These are phyloP conservation scores for Spilosoma lubricipeda DNA, from an alignment of 2,888 invertebrate genomes.

Conservation along the genomic window DNA sequence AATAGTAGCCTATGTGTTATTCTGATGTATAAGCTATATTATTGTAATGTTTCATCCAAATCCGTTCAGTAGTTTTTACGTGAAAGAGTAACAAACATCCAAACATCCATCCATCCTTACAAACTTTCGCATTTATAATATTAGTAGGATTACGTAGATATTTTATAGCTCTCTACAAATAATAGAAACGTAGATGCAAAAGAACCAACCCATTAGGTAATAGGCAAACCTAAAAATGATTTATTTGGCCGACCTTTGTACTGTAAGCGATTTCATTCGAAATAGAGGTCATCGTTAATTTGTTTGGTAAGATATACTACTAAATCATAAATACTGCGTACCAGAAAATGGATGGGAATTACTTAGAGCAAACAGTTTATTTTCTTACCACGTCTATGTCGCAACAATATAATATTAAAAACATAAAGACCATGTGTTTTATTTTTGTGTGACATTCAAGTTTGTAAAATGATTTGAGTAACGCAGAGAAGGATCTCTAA, in stretches of 20 bases:
- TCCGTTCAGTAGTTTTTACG: too few relatives aligned
- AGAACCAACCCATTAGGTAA: neutral
- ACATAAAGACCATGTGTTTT: neutral
- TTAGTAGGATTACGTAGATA: neutral
- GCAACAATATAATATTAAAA: neutral
- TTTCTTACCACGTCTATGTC: neutral
- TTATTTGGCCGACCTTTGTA: neutral
- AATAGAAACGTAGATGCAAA: neutral
- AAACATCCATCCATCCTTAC: too few relatives aligned
- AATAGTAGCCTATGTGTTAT: too few relatives aligned
- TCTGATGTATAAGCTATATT: too few relatives aligned
- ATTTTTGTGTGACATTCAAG: neutral
- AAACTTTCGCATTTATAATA: too few relatives aligned
- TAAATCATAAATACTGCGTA: conserved; percentile 2
- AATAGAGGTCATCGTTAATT: conserved; percentile 1
- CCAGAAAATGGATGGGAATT: neutral
- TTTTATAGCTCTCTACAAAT: neutral
- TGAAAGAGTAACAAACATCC: too few relatives aligned
- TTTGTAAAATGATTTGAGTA: neutral
- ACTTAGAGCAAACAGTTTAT: neutral
- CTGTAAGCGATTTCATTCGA: neutral
- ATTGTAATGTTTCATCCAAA: too few relatives aligned
- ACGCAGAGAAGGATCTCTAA: neutral
- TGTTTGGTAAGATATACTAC: neutral
- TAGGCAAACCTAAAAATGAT: neutral